Conservation (phyloP, 1,140 invertebrate genomes). For the Drosophila erecta region DNA sequence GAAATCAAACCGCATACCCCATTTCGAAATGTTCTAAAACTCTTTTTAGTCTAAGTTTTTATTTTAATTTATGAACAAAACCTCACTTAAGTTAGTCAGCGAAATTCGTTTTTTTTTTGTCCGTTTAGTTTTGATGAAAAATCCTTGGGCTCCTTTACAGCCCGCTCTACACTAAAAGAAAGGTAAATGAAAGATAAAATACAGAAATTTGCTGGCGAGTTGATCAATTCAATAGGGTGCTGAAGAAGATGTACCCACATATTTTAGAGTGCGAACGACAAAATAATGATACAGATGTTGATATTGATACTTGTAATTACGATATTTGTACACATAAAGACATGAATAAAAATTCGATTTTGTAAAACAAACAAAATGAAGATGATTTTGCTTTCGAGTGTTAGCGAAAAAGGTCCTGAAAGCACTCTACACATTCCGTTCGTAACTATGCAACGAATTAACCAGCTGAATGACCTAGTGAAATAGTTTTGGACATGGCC, state of each 20-base stretch:
- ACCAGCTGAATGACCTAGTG: slow-evolving; percentile 37
- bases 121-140: slow-evolving; percentile 19
- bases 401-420: too few species aligned
- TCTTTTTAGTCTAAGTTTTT: slow-evolving; percentile 38
- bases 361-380: slow-evolving; percentile 46
- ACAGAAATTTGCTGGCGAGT: slow-evolving; percentile 13
- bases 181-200: neutral
- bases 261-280: slow-evolving; percentile 27
- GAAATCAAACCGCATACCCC: slow-evolving; percentile 22
- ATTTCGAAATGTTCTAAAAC: slow-evolving; percentile 11
- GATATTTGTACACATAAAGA: slow-evolving; percentile 66
- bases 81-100: slow-evolving; percentile 44
- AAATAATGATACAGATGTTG: slow-evolving; percentile 56
- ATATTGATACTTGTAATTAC: slow-evolving; percentile 65
- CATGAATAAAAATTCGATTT: slow-evolving; percentile 71
- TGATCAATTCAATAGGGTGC: slow-evolving; percentile 50
- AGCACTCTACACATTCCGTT: slow-evolving; percentile 5
- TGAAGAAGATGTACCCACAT: slow-evolving; percentile 45
- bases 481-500: slow-evolving; percentile 53
- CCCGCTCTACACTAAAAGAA: slow-evolving; percentile 31
- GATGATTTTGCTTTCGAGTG: too few species aligned
- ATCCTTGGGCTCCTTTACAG: slow-evolving; percentile 64
- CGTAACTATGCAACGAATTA: slow-evolving; percentile 45
- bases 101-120: neutral
- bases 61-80: slow-evolving; percentile 50